Conservation (phyloP, 2,888 invertebrate genomes). For the Phalangium opilio region DNA sequence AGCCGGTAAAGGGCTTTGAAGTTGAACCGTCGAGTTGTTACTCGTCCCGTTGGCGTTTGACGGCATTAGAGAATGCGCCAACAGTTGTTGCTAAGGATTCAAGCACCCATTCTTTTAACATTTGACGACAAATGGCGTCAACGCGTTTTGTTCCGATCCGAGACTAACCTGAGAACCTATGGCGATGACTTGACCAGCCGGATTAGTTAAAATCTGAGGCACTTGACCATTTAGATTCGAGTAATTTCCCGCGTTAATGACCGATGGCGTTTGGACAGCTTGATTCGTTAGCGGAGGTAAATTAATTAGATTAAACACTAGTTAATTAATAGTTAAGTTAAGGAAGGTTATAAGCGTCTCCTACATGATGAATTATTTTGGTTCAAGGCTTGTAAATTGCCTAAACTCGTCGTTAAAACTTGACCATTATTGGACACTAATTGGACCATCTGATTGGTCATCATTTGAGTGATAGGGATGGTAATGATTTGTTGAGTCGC, state of each 20-base stretch:
- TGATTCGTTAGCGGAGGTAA: too few relatives aligned
- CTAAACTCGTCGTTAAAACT: slow-evolving; percentile 65
- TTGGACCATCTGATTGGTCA: slow-evolving; percentile 35
- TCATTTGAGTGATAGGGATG: slow-evolving; percentile 55
- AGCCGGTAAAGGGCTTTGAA: too few relatives aligned
- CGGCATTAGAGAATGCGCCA: too few relatives aligned
- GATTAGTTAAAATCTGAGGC: slow-evolving; percentile 26
- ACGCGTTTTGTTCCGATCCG: too few relatives aligned
- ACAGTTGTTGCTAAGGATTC: too few relatives aligned
- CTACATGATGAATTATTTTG: slow-evolving; percentile 4
- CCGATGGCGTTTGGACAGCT: slow-evolving; percentile 10
- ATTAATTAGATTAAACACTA: too few relatives aligned
- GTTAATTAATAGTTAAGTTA: too few relatives aligned
- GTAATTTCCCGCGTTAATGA: slow-evolving; percentile 8
- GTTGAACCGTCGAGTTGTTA: too few relatives aligned
- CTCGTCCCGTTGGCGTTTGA: too few relatives aligned
- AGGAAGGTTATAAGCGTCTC: slow-evolving; percentile 14
- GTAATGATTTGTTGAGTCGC: slow-evolving; percentile 90
- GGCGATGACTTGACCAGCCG: slow-evolving; percentile 31
- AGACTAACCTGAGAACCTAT: slow-evolving; percentile 27
- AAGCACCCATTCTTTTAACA: too few relatives aligned
- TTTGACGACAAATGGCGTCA: too few relatives aligned
- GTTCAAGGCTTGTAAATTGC: slow-evolving; percentile 40
- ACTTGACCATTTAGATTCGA: slow-evolving; percentile 12
- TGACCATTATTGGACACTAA: slow-evolving; percentile 69